phyloP scores from a whole-genome alignment of 1,140 invertebrate species.

The Lasaia peninsularis region DNA sequence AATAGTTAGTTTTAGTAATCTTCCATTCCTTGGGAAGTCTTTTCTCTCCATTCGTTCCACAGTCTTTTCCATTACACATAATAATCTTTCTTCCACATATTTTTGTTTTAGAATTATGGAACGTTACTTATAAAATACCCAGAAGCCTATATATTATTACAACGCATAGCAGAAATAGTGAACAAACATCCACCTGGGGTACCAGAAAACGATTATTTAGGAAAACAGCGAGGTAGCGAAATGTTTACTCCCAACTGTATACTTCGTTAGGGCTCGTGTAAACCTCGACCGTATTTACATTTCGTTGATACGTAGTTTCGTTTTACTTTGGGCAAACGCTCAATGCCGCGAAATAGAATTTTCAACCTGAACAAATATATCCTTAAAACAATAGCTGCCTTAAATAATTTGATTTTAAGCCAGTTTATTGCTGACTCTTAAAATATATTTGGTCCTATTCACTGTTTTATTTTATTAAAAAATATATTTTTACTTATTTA shows the following conservation, averaged over 20 bases:
- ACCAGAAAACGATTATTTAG: constrained; percentile 30
- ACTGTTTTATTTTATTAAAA: no score
- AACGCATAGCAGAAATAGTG: constrained; percentile 5
- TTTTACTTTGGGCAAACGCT: neutral
- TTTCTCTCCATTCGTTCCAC: no score
- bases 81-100: no score
- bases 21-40: no score
- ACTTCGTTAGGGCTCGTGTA: constrained; percentile 13
- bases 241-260: constrained; percentile 20
- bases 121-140: neutral
- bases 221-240: constrained; percentile 21
- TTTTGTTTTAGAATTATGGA: no score
- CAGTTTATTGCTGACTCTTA: neutral
- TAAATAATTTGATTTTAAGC: neutral
- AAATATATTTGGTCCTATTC: no score
- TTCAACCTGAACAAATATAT: neutral
- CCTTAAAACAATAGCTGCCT: neutral
- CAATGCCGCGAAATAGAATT: constrained; percentile 7
- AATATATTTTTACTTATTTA: no score
- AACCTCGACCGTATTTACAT: constrained; percentile 3
- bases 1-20: no score
- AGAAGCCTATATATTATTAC: neutral
- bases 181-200: constrained; percentile 19
- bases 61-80: no score
- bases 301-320: constrained; percentile 1